These are phyloP conservation scores for Alentia gelatinosa DNA, from an alignment of 2,888 invertebrate genomes.

Conservation along the genomic window DNA sequence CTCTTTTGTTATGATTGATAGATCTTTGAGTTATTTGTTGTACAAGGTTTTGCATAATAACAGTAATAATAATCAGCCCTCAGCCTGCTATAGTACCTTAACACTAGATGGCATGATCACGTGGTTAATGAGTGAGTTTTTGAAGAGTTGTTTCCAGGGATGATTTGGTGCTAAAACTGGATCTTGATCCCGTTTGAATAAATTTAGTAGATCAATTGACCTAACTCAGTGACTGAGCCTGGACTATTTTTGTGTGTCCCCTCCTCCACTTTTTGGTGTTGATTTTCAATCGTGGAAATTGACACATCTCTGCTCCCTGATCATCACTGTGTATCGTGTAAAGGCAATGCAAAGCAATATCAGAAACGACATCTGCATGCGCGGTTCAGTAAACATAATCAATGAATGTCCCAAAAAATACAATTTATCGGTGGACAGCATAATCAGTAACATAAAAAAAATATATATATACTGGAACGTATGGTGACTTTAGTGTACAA, in stretches of 20 bases:
- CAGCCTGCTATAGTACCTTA: slow-evolving; percentile 49
- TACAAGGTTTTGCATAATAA: slow-evolving; percentile 28
- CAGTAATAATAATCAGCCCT: too few relatives aligned
- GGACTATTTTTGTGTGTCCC: slow-evolving; percentile 48
- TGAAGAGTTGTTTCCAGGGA: slow-evolving; percentile 53
- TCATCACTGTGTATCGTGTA: not conserved
- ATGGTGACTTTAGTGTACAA: slow-evolving; percentile 9
- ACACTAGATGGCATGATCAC: slow-evolving; percentile 27
- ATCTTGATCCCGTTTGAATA: slow-evolving; percentile 48
- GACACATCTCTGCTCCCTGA: not conserved
- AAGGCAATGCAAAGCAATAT: slow-evolving; percentile 50
- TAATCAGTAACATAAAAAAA: not conserved
- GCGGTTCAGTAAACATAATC: slow-evolving; percentile 12
- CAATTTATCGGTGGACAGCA: not conserved
- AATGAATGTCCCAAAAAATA: not conserved
- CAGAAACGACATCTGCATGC: not conserved
- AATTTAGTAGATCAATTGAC: slow-evolving; percentile 44
- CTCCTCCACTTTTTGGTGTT: slow-evolving; percentile 31
- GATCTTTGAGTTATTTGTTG: slow-evolving; percentile 45
- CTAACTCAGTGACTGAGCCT: slow-evolving; percentile 25
- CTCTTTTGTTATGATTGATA: slow-evolving; percentile 48
- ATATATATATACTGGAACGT: not conserved
- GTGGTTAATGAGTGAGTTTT: slow-evolving; percentile 29
- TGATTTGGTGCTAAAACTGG: slow-evolving; percentile 54
- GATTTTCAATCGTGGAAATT: not conserved